phyloP scores from a whole-genome alignment of 2,888 invertebrate species.

The Drosophila austrosaltans region DNA sequence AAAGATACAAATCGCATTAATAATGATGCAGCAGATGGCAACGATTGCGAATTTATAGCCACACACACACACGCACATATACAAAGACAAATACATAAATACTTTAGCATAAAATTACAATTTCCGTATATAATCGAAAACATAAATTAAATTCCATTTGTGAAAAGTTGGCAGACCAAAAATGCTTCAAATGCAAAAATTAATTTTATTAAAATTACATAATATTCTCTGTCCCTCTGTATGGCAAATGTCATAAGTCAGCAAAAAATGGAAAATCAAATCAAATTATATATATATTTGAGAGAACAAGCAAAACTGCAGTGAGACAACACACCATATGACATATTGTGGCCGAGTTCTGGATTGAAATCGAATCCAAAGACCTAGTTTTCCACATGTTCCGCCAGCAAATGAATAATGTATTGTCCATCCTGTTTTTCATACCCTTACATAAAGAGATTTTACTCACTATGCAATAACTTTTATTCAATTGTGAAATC shows the following conservation, averaged over 20 bases:
- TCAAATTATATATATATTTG: slow-evolving; percentile 40
- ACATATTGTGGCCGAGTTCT: background rate
- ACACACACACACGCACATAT: slow-evolving; percentile 19
- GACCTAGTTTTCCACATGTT: slow-evolving; percentile 18
- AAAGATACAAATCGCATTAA: slow-evolving; percentile 21
- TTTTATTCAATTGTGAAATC: too few species aligned
- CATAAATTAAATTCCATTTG: slow-evolving; percentile 49
- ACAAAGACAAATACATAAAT: slow-evolving; percentile 1
- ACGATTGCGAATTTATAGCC: slow-evolving; percentile 15
- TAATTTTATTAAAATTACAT: slow-evolving; percentile 60
- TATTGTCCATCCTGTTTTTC: background rate
- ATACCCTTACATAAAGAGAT: background rate
- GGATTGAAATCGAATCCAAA: slow-evolving; percentile 29
- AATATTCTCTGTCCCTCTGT: background rate
- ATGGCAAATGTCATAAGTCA: slow-evolving; percentile 51
- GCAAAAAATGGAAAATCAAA: slow-evolving; percentile 55
- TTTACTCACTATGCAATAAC: background rate
- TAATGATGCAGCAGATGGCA: slow-evolving; percentile 31
- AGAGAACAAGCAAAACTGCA: slow-evolving; percentile 13
- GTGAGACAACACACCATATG: slow-evolving; percentile 32
- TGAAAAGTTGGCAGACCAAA: slow-evolving; percentile 36
- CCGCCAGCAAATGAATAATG: slow-evolving; percentile 63
- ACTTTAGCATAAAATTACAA: slow-evolving; percentile 6
- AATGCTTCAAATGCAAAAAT: slow-evolving; percentile 60
- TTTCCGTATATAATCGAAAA: slow-evolving; percentile 36